Evolutionary conservation across 2,888 invertebrate genomes (phyloP).

Genomic region (Tetragonula carbonaria): DNA sequence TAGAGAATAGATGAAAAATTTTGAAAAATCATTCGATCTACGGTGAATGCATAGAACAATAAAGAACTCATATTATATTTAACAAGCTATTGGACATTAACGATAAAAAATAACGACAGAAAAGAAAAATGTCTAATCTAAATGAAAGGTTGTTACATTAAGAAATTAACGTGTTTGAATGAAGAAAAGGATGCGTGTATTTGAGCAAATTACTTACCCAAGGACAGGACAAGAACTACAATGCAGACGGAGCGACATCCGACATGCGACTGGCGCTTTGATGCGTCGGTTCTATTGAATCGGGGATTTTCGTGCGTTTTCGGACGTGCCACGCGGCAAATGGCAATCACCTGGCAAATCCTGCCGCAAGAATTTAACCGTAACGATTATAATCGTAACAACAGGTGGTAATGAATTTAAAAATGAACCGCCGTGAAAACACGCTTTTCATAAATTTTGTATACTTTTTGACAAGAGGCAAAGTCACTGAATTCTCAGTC

Average conservation of each 20-base stretch:
- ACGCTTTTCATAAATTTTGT: not conserved
- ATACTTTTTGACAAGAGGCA: not conserved
- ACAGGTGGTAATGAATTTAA: conserved; percentile 52
- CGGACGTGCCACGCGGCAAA: conserved; percentile 70
- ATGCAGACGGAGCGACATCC: conserved; percentile 43
- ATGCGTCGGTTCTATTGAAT: conserved; percentile 32
- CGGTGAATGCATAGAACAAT: not conserved
- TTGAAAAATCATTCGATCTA: not conserved
- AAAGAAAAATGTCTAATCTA: not conserved
- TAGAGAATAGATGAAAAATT: not conserved
- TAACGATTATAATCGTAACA: conserved; percentile 33
- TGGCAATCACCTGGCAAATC: conserved; percentile 59
- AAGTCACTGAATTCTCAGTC: not conserved
- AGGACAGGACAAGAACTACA: not conserved
- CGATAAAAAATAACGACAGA: not conserved
- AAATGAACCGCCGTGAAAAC: not conserved
- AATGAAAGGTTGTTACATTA: not conserved
- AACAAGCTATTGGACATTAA: not conserved
- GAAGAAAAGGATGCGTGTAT: not conserved
- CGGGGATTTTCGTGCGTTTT: conserved; percentile 63
- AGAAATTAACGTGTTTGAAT: not conserved
- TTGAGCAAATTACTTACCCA: conserved; percentile 34
- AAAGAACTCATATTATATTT: not conserved
- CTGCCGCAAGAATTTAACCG: conserved; percentile 25
- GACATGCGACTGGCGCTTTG: conserved; percentile 61